Conservation (phyloP, 2,113 vertebrate genomes). For the Dascyllus trimaculatus region DNA sequence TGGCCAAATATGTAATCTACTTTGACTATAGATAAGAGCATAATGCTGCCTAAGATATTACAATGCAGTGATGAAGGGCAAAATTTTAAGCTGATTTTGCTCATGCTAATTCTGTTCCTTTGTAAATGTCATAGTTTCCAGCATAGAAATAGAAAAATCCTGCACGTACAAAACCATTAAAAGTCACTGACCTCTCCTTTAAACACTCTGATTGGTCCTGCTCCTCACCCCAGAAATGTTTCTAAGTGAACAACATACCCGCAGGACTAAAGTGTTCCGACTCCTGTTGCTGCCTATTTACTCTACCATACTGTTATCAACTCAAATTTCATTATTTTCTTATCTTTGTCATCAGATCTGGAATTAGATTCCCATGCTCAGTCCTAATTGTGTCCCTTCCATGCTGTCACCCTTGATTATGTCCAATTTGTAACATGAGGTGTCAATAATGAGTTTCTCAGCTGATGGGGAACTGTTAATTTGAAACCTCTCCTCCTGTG, state of each 20-base stretch:
- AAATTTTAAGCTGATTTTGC: no score
- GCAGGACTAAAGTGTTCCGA: conserved; percentile 32
- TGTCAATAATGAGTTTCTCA: conserved; percentile 73
- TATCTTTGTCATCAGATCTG: conserved; percentile 54
- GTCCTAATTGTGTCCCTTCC: conserved; percentile 62
- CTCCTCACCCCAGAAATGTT: conserved; percentile 17
- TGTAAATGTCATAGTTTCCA: no score
- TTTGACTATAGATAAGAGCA: not conserved
- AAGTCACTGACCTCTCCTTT: no score
- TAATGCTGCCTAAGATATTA: no score
- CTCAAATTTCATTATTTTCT: conserved; percentile 64
- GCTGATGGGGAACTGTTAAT: conserved; percentile 66
- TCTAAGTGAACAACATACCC: conserved; percentile 35
- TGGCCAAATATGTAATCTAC: not conserved
- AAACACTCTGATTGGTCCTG: not conserved
- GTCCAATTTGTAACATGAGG: conserved; percentile 62
- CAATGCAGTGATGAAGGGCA: no score
- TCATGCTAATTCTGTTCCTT: no score
- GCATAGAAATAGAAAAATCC: no score
- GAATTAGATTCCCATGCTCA: conserved; percentile 59
- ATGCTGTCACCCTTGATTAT: conserved; percentile 55
- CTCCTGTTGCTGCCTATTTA: conserved; percentile 35
- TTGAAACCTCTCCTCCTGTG: conserved; percentile 45
- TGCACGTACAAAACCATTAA: no score
- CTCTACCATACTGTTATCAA: conserved; percentile 41